These are phyloP conservation scores for Pollimyrus isidori DNA, from an alignment of 2,113 vertebrate species.

Conservation along the genomic window DNA sequence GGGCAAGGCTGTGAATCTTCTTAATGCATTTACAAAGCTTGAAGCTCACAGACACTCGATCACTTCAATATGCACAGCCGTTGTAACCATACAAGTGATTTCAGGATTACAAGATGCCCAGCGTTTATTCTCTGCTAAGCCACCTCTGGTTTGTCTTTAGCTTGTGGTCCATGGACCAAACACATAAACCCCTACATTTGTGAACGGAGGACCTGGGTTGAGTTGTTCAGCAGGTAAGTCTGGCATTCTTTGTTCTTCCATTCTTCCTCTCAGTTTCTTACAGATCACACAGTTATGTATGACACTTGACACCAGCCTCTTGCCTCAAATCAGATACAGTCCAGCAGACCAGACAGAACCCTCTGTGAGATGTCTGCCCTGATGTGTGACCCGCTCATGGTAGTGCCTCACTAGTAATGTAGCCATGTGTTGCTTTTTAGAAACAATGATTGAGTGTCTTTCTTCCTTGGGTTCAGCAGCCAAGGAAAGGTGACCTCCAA, in stretches of 20 bases:
- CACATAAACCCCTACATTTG: neutral
- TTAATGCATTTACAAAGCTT: neutral
- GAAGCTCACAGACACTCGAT: too few relatives aligned
- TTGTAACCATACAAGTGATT: neutral
- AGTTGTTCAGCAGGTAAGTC: neutral
- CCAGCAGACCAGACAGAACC: neutral
- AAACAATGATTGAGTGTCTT: neutral
- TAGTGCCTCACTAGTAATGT: neutral
- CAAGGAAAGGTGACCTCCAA: too few relatives aligned
- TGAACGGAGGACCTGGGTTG: neutral
- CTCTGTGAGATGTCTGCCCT: neutral
- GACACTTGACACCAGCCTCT: neutral
- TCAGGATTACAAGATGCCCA: too few relatives aligned
- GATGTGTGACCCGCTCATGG: neutral
- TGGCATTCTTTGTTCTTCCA: neutral
- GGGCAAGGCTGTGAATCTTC: neutral
- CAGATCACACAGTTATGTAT: neutral
- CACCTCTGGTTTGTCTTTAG: too few relatives aligned
- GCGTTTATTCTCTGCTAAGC: too few relatives aligned
- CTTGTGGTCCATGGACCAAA: neutral
- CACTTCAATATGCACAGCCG: neutral
- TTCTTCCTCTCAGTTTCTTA: neutral
- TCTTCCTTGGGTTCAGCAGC: neutral
- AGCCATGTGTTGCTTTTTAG: neutral
- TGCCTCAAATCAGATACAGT: neutral